A percentile compares a stretch with the other conserved stretches of the same genome.
phyloP scores from a whole-genome alignment of 1,140 invertebrate genomes.

The Zophobas atratus region DNA sequence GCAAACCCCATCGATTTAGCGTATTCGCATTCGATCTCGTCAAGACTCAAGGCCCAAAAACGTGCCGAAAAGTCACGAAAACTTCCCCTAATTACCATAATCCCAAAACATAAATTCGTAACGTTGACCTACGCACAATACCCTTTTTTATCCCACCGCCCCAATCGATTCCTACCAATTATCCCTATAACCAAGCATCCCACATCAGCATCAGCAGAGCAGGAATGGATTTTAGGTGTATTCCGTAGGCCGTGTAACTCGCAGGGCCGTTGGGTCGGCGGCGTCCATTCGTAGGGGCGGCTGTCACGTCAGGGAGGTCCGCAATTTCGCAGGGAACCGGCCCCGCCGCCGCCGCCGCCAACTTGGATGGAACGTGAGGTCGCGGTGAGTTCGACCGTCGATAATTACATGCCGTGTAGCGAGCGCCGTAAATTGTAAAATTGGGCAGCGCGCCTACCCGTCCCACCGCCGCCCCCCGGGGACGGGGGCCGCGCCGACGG shows the following conservation, averaged over 20 bases:
- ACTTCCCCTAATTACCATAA: too few relatives aligned
- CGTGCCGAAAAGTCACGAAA: too few relatives aligned
- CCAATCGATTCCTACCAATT: constrained; percentile 9
- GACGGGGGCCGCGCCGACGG: constrained; percentile 7
- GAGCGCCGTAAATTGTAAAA: constrained; percentile 46
- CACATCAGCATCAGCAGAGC: not conserved
- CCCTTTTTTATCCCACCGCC: constrained; percentile 5
- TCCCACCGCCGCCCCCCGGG: constrained; percentile 14
- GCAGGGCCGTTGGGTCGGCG: constrained; percentile 4
- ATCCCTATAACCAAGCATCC: not conserved
- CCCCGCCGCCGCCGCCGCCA: constrained; percentile 6
- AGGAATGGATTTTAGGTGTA: constrained; percentile 17
- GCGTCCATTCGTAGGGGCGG: constrained; percentile 40
- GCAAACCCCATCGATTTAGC: too few relatives aligned
- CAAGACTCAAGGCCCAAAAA: too few relatives aligned
- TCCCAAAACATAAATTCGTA: too few relatives aligned
- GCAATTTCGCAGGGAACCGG: constrained; percentile 21
- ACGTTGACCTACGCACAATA: too few relatives aligned
- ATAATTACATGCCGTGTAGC: constrained; percentile 47
- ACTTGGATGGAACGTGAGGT: constrained; percentile 34
- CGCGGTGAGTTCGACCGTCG: constrained; percentile 46
- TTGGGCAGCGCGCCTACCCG: constrained; percentile 20
- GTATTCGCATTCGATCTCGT: too few relatives aligned
- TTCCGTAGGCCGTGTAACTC: not conserved
- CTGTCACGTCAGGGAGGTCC: constrained; percentile 24